These are phyloP conservation scores for Muscicapa striata DNA, from an alignment of 2,797 vertebrate species.

Conservation along the genomic window DNA sequence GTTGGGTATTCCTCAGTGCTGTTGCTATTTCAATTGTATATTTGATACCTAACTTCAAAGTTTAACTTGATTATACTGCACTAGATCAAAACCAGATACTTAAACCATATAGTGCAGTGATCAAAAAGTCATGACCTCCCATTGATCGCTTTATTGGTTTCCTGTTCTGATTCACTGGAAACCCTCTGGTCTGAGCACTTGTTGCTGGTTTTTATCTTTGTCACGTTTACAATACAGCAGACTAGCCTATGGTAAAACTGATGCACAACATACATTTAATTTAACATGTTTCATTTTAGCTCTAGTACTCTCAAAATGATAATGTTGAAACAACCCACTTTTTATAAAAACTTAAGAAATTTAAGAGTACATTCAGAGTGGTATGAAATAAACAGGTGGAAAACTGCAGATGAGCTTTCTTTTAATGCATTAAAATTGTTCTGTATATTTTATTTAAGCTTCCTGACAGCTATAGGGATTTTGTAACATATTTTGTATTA, in stretches of 20 bases:
- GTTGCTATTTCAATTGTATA: conserved; percentile 79
- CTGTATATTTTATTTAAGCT: neutral
- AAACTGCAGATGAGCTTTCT: neutral
- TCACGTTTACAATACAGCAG: conserved; percentile 67
- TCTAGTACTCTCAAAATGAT: conserved; percentile 44
- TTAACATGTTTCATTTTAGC: conserved; percentile 48
- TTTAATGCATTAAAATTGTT: neutral
- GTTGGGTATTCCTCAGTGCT: neutral
- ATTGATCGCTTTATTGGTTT: conserved; percentile 86
- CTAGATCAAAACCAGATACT: conserved; percentile 66
- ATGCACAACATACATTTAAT: conserved; percentile 30
- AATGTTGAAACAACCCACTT: conserved; percentile 1
- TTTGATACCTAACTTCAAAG: conserved; percentile 69
- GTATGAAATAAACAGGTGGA: conserved; percentile 7
- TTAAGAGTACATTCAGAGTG: neutral
- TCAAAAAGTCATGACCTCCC: conserved; percentile 81
- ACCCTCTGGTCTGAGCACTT: conserved; percentile 70
- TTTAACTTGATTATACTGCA: conserved; percentile 72
- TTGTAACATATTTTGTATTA: neutral
- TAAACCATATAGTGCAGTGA: conserved; percentile 59
- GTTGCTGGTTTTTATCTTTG: conserved; percentile 74
- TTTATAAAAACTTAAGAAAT: neutral
- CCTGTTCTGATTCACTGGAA: conserved; percentile 84
- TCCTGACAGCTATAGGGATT: neutral
- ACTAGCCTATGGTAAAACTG: conserved; percentile 35